phyloP scores from a whole-genome alignment of 2,888 invertebrate genomes.

The Stenoptilia bipunctidactyla region DNA sequence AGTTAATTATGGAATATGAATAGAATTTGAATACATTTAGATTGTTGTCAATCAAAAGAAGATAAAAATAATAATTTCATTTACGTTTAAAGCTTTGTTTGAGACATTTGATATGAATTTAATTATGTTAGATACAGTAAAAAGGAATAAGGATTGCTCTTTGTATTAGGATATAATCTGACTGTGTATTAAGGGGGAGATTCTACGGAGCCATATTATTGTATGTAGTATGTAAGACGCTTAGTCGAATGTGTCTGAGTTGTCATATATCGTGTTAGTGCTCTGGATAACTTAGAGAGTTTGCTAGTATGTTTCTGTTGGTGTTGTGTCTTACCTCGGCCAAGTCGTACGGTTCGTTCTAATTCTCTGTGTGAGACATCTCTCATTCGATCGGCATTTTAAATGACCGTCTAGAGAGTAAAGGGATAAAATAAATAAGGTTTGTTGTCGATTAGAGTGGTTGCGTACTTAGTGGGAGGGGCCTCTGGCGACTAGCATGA shows the following conservation, averaged over 20 bases:
- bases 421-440: conserved; percentile 73
- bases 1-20: not conserved
- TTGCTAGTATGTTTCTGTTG: not conserved
- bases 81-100: too few species aligned
- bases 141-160: not conserved
- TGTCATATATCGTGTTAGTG: conserved; percentile 19
- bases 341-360: conserved; percentile 68
- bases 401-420: conserved; percentile 79
- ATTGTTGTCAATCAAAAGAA: too few species aligned
- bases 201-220: not conserved
- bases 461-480: conserved; percentile 57
- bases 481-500: conserved; percentile 44
- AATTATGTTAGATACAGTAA: conserved; percentile 7
- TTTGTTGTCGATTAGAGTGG: conserved; percentile 62
- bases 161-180: too few species aligned
- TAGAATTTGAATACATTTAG: too few species aligned
- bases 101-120: not conserved
- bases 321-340: conserved; percentile 54
- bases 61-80: too few species aligned
- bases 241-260: not conserved
- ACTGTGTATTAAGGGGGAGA: too few species aligned
- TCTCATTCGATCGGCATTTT: conserved; percentile 72
- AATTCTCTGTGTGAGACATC: conserved; percentile 70
- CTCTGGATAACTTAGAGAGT: conserved; percentile 14
- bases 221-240: not conserved